These are phyloP conservation scores for Carpatolechia fugitivella DNA, from an alignment of 2,888 invertebrate species.

Conservation along the genomic window DNA sequence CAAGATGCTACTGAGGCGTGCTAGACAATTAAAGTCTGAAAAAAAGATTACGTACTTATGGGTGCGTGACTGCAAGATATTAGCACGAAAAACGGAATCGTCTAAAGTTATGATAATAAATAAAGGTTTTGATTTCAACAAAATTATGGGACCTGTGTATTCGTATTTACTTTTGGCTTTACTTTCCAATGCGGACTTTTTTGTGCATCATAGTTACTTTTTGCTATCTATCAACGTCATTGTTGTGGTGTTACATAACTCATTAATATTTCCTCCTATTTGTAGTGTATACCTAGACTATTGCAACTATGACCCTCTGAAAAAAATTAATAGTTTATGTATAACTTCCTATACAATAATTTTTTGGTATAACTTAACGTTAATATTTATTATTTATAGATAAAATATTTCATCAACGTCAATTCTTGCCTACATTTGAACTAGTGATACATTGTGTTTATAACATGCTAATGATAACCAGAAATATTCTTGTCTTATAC, in stretches of 20 bases:
- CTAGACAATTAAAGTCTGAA: background rate
- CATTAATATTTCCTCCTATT: background rate
- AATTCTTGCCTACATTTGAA: too few relatives aligned
- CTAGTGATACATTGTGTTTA: too few relatives aligned
- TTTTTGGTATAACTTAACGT: too few relatives aligned
- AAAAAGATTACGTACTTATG: background rate
- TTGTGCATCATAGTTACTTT: background rate
- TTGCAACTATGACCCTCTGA: background rate
- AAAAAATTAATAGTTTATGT: too few relatives aligned
- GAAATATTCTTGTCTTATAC: too few relatives aligned
- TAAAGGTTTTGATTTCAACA: background rate
- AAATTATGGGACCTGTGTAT: background rate
- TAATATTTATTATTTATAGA: too few relatives aligned
- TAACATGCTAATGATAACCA: too few relatives aligned
- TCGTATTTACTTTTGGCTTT: background rate
- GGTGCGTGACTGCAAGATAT: background rate
- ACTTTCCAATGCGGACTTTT: too few relatives aligned
- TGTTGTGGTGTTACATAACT: background rate
- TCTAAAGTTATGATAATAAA: background rate
- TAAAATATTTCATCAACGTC: too few relatives aligned
- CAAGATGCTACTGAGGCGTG: conserved; percentile 10
- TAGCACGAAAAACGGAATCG: background rate
- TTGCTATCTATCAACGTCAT: background rate
- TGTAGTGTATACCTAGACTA: background rate
- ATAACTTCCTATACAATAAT: too few relatives aligned